These are phyloP conservation scores for Nomada lathburiana DNA, from an alignment of 2,888 invertebrate genomes.

Conservation along the genomic window DNA sequence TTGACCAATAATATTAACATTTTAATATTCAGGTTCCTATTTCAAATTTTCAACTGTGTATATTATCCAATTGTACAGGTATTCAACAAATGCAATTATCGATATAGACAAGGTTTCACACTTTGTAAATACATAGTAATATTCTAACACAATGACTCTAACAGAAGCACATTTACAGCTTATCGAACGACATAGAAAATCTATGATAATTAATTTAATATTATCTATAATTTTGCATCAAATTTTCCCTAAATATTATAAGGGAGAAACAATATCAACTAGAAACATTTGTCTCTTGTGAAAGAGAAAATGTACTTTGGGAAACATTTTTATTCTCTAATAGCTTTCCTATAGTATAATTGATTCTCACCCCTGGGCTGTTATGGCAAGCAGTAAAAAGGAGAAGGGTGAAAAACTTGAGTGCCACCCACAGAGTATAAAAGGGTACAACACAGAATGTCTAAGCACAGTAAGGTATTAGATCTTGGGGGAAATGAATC, in stretches of 20 bases:
- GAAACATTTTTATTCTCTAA: not conserved
- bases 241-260: not conserved
- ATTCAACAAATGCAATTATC: too few species aligned
- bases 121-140: too few species aligned
- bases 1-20: too few species aligned
- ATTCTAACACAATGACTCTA: too few species aligned
- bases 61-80: too few species aligned
- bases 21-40: too few species aligned
- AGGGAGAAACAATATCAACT: not conserved
- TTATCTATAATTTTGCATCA: not conserved
- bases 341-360: constrained; percentile 1
- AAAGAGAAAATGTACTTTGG: not conserved
- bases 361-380: constrained; percentile 27
- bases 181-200: too few species aligned
- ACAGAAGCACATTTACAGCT: too few species aligned
- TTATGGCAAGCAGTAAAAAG: constrained; percentile 29
- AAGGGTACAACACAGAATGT: constrained; percentile 61
- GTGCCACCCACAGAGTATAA: constrained; percentile 73
- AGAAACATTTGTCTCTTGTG: not conserved
- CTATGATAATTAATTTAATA: too few species aligned
- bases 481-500: constrained; percentile 62
- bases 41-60: too few species aligned
- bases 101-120: too few species aligned
- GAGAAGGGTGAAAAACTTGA: constrained; percentile 66
- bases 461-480: constrained; percentile 67